Evolutionary conservation across 2,797 vertebrate genomes (phyloP).

Genomic region (Periophthalmus magnuspinnatus): DNA sequence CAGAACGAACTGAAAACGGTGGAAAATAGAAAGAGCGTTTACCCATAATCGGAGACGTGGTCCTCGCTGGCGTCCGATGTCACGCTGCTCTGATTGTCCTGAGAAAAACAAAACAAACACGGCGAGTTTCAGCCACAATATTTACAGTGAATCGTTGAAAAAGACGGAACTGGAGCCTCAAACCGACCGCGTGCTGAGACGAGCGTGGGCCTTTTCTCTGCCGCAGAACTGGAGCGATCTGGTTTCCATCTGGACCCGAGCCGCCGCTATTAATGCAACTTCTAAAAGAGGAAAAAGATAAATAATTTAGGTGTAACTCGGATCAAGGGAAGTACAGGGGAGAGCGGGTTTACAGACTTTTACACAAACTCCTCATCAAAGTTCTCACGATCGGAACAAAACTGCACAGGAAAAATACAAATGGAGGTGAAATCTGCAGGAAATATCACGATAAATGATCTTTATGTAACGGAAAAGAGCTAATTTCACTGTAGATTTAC

Average conservation of each 20-base stretch:
- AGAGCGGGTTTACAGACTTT: neutral
- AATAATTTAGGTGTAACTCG: constrained; percentile 1
- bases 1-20: neutral
- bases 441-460: neutral
- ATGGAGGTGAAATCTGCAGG: neutral
- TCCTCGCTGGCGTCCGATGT: constrained; percentile 20
- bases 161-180: constrained; percentile 12
- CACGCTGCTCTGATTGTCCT: constrained; percentile 47
- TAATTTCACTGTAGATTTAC: no score
- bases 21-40: constrained; percentile 17
- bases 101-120: constrained; percentile 15
- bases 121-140: constrained; percentile 2
- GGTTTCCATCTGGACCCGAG: constrained; percentile 40
- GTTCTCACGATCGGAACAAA: neutral
- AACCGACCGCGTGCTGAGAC: constrained; percentile 52
- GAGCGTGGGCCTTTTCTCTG: constrained; percentile 50
- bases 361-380: neutral
- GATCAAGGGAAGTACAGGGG: neutral
- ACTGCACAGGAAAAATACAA: neutral
- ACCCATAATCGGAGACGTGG: constrained; percentile 59
- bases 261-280: constrained; percentile 22
- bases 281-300: constrained; percentile 40
- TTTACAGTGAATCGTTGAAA: neutral
- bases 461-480: no score
- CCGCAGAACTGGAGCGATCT: constrained; percentile 49